These are phyloP conservation scores for Amaurobius ferox DNA, from an alignment of 2,888 invertebrate genomes.

Conservation along the genomic window DNA sequence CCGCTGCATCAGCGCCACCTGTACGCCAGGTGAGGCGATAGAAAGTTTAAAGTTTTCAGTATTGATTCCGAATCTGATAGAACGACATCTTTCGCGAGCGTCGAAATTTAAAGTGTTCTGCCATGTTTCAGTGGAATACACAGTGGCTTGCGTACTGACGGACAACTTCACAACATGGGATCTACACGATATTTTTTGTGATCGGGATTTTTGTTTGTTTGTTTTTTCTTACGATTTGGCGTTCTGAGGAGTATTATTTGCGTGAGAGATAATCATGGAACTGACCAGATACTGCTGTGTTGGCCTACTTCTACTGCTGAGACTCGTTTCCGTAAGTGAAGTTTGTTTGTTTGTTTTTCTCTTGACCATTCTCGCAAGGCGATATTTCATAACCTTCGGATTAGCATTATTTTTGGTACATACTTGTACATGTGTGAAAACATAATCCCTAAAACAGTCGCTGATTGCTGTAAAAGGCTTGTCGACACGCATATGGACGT, in stretches of 20 bases:
- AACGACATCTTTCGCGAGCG: constrained; percentile 19
- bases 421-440: no score
- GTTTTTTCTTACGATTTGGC: no score
- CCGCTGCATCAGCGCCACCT: constrained; percentile 49
- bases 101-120: constrained; percentile 25
- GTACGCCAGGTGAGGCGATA: constrained; percentile 46
- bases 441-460: no score
- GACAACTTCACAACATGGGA: constrained; percentile 27
- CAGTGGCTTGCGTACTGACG: constrained; percentile 38
- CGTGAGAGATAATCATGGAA: constrained; percentile 40
- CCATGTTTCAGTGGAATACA: constrained; percentile 32
- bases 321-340: constrained; percentile 65
- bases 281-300: constrained; percentile 50
- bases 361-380: constrained; percentile 46
- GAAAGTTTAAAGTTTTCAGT: constrained; percentile 37
- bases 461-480: no score
- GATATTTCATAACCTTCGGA: constrained; percentile 45
- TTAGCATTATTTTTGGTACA: constrained; percentile 16
- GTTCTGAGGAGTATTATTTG: not conserved
- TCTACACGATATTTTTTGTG: constrained; percentile 25
- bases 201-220: not conserved
- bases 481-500: no score
- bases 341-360: constrained; percentile 31
- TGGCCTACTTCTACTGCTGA: constrained; percentile 68
- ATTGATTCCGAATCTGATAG: constrained; percentile 28